Conservation (phyloP, 2,888 invertebrate genomes). For the Allygus modestus region DNA sequence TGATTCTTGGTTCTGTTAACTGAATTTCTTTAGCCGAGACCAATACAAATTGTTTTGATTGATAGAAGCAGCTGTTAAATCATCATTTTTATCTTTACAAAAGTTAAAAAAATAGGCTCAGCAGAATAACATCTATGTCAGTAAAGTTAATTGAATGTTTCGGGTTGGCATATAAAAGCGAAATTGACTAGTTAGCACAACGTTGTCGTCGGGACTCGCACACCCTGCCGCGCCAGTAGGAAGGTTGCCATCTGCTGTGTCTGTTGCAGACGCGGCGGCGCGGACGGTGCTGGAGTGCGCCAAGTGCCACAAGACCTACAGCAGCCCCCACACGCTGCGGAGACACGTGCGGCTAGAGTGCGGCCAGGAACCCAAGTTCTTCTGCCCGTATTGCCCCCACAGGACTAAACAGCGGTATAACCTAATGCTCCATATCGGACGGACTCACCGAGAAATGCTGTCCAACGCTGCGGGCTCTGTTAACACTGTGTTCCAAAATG, state of each 20-base stretch:
- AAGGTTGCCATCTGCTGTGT: constrained; percentile 34
- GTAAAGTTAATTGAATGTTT: too few relatives aligned
- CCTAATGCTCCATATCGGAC: constrained; percentile 69
- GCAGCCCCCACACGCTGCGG: constrained; percentile 80
- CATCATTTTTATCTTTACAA: too few relatives aligned
- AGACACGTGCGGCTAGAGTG: constrained; percentile 77
- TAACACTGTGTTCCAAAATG: background rate
- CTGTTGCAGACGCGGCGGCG: constrained; percentile 38
- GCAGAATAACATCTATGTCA: too few relatives aligned
- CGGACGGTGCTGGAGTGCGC: constrained; percentile 73
- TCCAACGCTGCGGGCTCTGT: background rate
- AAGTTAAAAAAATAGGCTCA: too few relatives aligned
- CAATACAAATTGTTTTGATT: too few relatives aligned
- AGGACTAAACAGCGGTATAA: constrained; percentile 70
- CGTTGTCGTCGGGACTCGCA: background rate
- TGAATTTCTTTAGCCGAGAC: too few relatives aligned
- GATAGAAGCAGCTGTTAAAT: too few relatives aligned
- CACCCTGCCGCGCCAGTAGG: constrained; percentile 22
- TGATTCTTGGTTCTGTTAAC: too few relatives aligned
- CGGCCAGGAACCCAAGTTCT: constrained; percentile 75
- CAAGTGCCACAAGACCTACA: constrained; percentile 79
- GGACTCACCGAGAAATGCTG: constrained; percentile 64
- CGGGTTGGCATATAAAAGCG: too few relatives aligned
- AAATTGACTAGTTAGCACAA: too few relatives aligned
- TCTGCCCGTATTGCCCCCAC: constrained; percentile 76